These are phyloP conservation scores for Poecilia picta DNA, from an alignment of 2,797 vertebrate species.

Conservation along the genomic window DNA sequence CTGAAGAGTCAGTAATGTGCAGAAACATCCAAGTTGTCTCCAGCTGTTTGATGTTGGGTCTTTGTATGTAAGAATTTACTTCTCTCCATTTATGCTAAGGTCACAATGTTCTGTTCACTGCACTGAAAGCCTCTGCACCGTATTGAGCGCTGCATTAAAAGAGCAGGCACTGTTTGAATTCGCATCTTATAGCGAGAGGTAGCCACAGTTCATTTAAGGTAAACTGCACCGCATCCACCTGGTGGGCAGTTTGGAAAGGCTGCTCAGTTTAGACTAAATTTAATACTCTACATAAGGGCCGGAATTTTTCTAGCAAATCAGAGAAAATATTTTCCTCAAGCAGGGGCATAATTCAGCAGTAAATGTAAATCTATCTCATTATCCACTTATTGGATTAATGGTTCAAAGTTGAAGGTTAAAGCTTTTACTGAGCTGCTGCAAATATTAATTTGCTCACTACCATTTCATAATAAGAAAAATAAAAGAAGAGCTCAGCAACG, in stretches of 20 bases:
- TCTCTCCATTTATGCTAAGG: background rate
- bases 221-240: background rate
- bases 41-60: slow-evolving; percentile 6
- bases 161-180: slow-evolving; percentile 9
- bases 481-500: background rate
- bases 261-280: background rate
- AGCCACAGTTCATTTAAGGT: slow-evolving; percentile 34
- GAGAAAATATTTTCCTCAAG: background rate
- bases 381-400: background rate
- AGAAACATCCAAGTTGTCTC: background rate
- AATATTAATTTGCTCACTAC: background rate
- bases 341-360: background rate
- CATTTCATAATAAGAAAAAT: background rate
- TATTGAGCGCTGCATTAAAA: slow-evolving; percentile 7
- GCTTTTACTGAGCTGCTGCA: background rate
- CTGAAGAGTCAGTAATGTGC: background rate
- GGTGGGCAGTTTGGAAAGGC: background rate
- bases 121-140: slow-evolving; percentile 11
- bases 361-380: slow-evolving; percentile 2
- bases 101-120: background rate
- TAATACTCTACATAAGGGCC: background rate
- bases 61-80: background rate
- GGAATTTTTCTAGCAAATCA: background rate
- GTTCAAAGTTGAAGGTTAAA: background rate
- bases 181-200: slow-evolving; percentile 8